Conservation (phyloP, 2,797 vertebrate genomes). For the Siniperca scherzeri region DNA sequence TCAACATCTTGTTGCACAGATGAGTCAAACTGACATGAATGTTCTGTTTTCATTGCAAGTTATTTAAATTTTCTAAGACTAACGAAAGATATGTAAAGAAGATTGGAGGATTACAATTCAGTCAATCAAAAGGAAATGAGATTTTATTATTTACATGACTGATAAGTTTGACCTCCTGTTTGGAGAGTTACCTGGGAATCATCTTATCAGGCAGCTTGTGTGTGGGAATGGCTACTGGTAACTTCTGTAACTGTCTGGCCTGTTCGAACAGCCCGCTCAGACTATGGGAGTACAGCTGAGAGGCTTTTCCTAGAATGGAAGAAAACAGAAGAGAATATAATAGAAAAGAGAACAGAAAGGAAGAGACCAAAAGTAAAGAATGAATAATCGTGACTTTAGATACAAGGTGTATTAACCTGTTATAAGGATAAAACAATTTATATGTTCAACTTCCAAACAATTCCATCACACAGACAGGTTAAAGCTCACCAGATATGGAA, state of each 20-base stretch:
- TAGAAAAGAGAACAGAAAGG: not conserved
- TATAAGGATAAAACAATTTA: not conserved
- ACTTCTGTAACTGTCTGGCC: constrained; percentile 96
- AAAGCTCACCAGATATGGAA: constrained; percentile 95
- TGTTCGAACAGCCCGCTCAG: constrained; percentile 96
- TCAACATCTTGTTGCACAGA: not conserved
- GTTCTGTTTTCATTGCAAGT: not conserved
- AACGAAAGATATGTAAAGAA: not conserved
- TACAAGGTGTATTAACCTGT: not conserved
- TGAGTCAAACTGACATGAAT: not conserved
- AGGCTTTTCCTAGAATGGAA: constrained; percentile 93
- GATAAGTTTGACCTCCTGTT: not conserved
- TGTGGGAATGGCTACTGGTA: constrained; percentile 97
- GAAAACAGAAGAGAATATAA: not conserved
- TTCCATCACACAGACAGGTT: not conserved
- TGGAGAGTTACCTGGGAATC: constrained; percentile 82
- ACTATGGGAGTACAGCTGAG: constrained; percentile 97
- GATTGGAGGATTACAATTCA: not conserved
- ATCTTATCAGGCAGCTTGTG: constrained; percentile 98
- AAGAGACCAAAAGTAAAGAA: not conserved
- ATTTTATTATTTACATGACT: too few species aligned
- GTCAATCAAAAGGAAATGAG: not conserved
- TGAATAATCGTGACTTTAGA: not conserved
- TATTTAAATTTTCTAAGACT: not conserved
- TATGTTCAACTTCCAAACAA: not conserved